Evolutionary conservation across 2,888 invertebrate genomes (phyloP), one percentile per base, ranked within the genome.

Genomic region (Xylota segnis): DNA sequence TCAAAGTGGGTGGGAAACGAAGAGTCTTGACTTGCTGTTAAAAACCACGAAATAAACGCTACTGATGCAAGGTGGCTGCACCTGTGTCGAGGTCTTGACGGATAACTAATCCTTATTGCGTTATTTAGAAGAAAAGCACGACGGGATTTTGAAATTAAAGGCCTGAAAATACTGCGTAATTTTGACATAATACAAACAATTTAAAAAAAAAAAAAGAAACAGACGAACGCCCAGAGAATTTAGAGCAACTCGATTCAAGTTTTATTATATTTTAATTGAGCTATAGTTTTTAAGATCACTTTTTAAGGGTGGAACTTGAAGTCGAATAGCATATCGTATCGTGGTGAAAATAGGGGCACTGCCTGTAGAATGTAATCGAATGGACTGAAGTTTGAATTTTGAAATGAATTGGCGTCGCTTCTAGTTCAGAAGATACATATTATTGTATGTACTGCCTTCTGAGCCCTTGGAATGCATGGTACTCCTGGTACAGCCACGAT

Each of bases 1-100:
- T 88, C 87, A 10, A 76, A 87, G 18, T 77, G 32, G 0, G n/a
- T 34, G 5, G 45, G 18, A 12, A 52, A 56, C 91, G 86, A 2
- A 91, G 87, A 4, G 0, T 3, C 29, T 27, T 43, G 7, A 47
- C 14, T 40, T 1, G 37, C n/a, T 10, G 37, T 45, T 9, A 76
- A 5, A 5, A 66, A 14, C 47, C 18, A 45, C 0, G 71, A 59
- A 6, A 71, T 4, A 9, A 76, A 54, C 3, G 65, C 50, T 6
- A 52, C 12, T n/a, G 81, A 40, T 7, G n/a, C 14, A 0, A 61
- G 1, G 0, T 58, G 12, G 6, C 1, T 58, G 4, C 32, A 3
- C 9, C 18, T 32, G 4, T 23, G 2, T 0, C 9, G 9, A 2
- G 18, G 0, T 4, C n/a, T 54, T 27, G n/a, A 10, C 2, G 16